These are phyloP conservation scores for Ciconia boyciana DNA, from an alignment of 2,113 vertebrate genomes.

Conservation along the genomic window DNA sequence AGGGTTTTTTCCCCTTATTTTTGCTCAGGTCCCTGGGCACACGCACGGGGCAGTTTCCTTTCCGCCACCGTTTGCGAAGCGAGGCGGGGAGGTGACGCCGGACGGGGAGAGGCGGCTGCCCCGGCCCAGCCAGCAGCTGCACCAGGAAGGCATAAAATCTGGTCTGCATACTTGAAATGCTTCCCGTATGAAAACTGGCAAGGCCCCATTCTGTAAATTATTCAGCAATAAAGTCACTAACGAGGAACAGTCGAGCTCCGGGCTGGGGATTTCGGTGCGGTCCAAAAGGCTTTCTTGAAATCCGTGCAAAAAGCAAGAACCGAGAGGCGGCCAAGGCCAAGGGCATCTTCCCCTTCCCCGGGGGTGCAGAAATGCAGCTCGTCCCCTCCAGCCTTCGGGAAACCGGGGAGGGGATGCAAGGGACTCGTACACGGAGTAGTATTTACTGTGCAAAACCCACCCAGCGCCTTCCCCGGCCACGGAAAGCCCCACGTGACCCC, in stretches of 20 bases:
- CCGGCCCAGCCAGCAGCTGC: constrained; percentile 42
- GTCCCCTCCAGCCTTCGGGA: background rate
- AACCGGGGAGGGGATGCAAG: background rate
- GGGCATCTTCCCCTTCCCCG: background rate
- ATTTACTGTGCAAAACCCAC: background rate
- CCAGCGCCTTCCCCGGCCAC: accelerated
- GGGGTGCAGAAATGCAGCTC: background rate
- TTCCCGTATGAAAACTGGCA: constrained; percentile 65
- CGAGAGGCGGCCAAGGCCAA: background rate
- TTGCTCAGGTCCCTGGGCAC: accelerated
- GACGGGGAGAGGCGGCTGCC: background rate
- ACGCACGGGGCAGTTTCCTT: accelerated
- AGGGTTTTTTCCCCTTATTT: background rate
- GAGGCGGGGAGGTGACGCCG: background rate
- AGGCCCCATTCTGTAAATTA: constrained; percentile 55
- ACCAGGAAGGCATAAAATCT: constrained; percentile 57
- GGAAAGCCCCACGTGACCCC: background rate
- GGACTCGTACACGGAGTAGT: accelerated
- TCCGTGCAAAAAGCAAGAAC: background rate
- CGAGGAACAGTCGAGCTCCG: background rate
- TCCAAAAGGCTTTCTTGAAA: background rate
- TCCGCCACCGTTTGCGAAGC: accelerated
- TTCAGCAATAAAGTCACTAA: constrained; percentile 69
- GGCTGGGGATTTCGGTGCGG: background rate
- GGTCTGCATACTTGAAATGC: constrained; percentile 68